Conservation (phyloP, 2,113 vertebrate genomes). For the Athene cunicularia region DNA sequence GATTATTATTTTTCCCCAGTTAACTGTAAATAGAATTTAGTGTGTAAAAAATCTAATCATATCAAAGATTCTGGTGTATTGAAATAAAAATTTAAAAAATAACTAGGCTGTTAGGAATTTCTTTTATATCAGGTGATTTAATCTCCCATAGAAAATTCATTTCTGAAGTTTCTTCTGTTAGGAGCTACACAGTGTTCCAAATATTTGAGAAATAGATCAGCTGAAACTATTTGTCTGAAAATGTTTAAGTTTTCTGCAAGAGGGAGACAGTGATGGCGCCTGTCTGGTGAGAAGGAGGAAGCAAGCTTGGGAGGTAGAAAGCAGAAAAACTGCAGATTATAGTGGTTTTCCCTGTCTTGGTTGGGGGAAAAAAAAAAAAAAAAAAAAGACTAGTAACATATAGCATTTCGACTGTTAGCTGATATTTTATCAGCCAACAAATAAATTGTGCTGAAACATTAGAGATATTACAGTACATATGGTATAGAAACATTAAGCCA, state of each 20-base stretch:
- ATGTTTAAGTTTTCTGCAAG: not conserved
- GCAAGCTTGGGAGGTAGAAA: not conserved
- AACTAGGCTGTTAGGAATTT: not conserved
- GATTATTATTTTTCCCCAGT: not conserved
- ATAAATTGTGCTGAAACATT: not conserved
- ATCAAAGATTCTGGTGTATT: not conserved
- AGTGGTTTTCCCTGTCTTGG: not conserved
- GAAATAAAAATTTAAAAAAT: not conserved
- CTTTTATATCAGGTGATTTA: not conserved
- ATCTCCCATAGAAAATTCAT: not conserved
- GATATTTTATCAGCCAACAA: constrained; percentile 9
- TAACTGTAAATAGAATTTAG: not conserved
- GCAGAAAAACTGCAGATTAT: not conserved
- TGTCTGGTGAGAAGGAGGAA: not conserved
- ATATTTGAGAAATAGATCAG: not conserved
- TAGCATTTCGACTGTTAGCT: not conserved
- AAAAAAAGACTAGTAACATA: not conserved
- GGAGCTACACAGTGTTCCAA: not conserved
- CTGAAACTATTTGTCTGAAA: not conserved
- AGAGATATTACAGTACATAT: not conserved
- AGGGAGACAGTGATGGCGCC: not conserved
- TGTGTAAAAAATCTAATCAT: not conserved
- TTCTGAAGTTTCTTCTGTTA: not conserved
- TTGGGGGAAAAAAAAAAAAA: not conserved
- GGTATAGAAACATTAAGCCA: not conserved